Percentiles rank a stretch among this genome's conserved stretches.
phyloP scores from a whole-genome alignment of 1,140 invertebrate species.

The Brachionus calyciflorus region DNA sequence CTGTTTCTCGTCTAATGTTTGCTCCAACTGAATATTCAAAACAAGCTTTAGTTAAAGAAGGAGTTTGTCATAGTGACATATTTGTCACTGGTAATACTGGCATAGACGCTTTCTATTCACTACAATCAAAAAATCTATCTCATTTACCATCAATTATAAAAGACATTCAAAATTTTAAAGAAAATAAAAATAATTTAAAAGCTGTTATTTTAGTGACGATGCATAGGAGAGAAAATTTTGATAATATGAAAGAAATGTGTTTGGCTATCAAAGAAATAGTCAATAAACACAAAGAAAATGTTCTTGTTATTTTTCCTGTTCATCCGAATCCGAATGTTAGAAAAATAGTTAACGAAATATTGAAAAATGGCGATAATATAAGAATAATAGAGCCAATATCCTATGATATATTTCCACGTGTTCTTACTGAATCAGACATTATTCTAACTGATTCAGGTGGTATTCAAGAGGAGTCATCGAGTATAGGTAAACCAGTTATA shows the following conservation, averaged over 20 bases:
- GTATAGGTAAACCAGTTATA: too few relatives aligned
- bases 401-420: neutral
- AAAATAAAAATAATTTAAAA: neutral
- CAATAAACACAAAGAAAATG: neutral
- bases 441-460: too few relatives aligned
- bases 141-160: neutral
- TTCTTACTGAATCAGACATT: neutral
- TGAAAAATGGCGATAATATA: neutral
- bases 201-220: neutral
- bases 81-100: conserved; percentile 19
- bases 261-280: neutral
- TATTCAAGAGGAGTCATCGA: too few relatives aligned
- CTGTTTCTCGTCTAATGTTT: too few relatives aligned
- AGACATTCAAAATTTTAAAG: neutral
- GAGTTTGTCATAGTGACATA: neutral
- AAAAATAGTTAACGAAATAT: neutral
- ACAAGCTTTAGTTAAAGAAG: neutral
- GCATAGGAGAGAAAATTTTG: conserved; percentile 17
- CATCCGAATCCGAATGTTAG: conserved; percentile 6
- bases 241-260: neutral
- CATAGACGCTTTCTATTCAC: too few relatives aligned
- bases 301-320: neutral
- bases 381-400: neutral
- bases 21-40: too few relatives aligned
- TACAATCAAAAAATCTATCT: neutral